These are phyloP conservation scores for Xestia sexstrigata DNA, from an alignment of 2,888 invertebrate genomes.

Conservation along the genomic window DNA sequence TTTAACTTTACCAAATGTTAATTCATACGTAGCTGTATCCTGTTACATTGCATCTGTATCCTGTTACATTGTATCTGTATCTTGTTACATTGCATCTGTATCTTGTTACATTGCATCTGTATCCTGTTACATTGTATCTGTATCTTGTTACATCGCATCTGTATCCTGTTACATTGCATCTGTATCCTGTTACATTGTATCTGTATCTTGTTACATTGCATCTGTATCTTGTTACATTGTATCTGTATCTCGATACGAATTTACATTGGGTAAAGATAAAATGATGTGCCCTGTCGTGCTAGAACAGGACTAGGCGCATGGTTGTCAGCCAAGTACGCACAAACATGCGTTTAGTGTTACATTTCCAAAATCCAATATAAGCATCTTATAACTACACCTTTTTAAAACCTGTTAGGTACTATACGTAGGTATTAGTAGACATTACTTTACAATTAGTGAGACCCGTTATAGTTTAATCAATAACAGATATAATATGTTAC, in stretches of 20 bases:
- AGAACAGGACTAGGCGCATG: conserved; percentile 14
- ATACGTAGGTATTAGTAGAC: conserved; percentile 30
- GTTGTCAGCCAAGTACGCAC: conserved; percentile 25
- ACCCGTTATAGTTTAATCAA: conserved; percentile 46
- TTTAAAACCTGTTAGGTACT: conserved; percentile 32
- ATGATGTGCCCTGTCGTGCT: not conserved
- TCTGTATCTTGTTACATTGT: no score
- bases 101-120: no score
- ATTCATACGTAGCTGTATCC: not conserved
- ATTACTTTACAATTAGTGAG: conserved; percentile 45
- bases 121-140: no score
- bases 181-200: no score
- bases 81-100: no score
- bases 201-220: no score
- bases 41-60: no score
- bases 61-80: no score
- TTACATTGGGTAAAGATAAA: no score
- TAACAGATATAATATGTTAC: conserved; percentile 42
- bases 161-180: no score
- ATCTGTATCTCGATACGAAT: no score
- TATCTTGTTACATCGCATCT: no score
- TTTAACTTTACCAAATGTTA: not conserved
- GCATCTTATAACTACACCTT: conserved; percentile 27
- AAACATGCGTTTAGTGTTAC: conserved; percentile 4
- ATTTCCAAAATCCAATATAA: conserved; percentile 19